Conservation (phyloP, 2,797 vertebrate species). For the Gephyroberyx darwinii region DNA sequence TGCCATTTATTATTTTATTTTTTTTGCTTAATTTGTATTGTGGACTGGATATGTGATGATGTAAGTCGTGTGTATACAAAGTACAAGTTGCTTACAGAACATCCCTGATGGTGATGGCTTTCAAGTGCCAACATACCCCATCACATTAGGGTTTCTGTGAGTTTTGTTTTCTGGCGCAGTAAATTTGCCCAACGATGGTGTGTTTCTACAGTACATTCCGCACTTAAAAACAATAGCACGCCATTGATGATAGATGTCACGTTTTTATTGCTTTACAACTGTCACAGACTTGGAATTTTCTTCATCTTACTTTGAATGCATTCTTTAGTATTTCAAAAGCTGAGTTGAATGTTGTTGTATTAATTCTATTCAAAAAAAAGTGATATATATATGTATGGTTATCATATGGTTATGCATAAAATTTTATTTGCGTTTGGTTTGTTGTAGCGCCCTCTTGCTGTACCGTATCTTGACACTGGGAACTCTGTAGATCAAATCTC, state of each 20-base stretch:
- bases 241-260: conserved; percentile 57
- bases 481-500: conserved; percentile 72
- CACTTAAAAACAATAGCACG: conserved; percentile 48
- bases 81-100: conserved; percentile 53
- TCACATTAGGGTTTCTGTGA: conserved; percentile 60
- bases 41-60: conserved; percentile 50
- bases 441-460: conserved; percentile 76
- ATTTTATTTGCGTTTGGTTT: conserved; percentile 70
- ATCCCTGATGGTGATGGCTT: conserved; percentile 60
- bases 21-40: conserved; percentile 43
- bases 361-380: conserved; percentile 73
- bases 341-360: conserved; percentile 75
- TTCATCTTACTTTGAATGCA: conserved; percentile 70
- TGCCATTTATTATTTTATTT: conserved; percentile 29
- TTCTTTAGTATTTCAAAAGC: conserved; percentile 67
- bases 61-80: conserved; percentile 48
- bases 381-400: conserved; percentile 70
- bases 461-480: conserved; percentile 80
- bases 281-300: conserved; percentile 44
- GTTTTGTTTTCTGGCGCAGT: conserved; percentile 39
- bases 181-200: conserved; percentile 36
- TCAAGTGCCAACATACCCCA: conserved; percentile 65
- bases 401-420: conserved; percentile 62
- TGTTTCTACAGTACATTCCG: conserved; percentile 62
- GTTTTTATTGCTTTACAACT: conserved; percentile 49